phyloP scores from a whole-genome alignment of 37 sponge, comb jelly and placozoan species.

The Hexactinellida sp. region DNA sequence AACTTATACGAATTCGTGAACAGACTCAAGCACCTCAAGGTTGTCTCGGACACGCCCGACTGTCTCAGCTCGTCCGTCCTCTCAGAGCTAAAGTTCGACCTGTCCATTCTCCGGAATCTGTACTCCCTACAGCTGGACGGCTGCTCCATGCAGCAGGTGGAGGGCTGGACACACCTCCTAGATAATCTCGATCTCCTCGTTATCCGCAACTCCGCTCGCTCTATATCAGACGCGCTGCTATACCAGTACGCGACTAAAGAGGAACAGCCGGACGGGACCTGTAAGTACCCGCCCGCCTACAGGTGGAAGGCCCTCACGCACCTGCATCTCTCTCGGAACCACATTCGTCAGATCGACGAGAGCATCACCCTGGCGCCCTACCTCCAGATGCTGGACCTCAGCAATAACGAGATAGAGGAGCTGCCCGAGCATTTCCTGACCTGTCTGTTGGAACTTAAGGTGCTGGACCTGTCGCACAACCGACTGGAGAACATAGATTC shows the following conservation, averaged over 20 bases:
- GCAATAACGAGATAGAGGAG: slow-evolving; percentile 35
- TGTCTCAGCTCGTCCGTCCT: slow-evolving; percentile 9
- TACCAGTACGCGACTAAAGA: background rate
- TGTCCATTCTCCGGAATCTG: background rate
- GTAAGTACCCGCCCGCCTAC: background rate
- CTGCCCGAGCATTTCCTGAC: background rate
- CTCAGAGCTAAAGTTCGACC: slow-evolving; percentile 8
- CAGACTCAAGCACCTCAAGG: slow-evolving; percentile 46
- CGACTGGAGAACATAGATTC: background rate
- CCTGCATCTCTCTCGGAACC: background rate
- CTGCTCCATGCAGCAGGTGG: background rate
- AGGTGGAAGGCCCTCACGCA: background rate
- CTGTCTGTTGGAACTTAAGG: background rate
- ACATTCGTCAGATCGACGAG: background rate
- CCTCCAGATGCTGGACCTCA: slow-evolving; percentile 34
- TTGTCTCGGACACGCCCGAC: slow-evolving; percentile 13
- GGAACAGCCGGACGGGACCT: background rate
- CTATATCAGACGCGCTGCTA: background rate
- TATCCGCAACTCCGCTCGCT: background rate
- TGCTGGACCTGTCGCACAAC: background rate
- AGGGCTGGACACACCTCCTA: slow-evolving; percentile 5
- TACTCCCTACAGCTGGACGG: background rate
- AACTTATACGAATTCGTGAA: slow-evolving; percentile 56
- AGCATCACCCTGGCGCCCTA: slow-evolving; percentile 20
- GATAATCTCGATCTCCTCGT: background rate